phyloP scores from a whole-genome alignment of 2,113 vertebrate species.

The Tragelaphus strepsiceros region DNA sequence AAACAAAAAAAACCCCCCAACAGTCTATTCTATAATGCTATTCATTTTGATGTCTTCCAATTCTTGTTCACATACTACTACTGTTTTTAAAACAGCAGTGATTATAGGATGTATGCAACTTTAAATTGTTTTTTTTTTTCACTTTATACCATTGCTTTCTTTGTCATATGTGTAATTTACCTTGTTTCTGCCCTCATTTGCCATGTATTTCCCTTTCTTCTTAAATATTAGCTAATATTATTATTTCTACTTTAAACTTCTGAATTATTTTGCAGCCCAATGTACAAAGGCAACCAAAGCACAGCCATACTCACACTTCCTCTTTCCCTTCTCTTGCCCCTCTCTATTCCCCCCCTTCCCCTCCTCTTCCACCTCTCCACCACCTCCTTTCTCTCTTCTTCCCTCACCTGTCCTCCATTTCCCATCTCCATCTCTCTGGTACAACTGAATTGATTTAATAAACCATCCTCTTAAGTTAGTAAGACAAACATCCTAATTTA shows the following conservation, averaged over 20 bases:
- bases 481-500: background rate
- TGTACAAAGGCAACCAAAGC: background rate
- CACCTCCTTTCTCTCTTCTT: background rate
- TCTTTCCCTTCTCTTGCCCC: background rate
- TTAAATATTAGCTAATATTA: background rate
- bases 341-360: fast-evolving
- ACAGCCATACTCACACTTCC: background rate
- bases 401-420: background rate
- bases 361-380: background rate
- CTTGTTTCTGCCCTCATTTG: background rate
- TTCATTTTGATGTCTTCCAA: background rate
- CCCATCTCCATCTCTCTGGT: background rate
- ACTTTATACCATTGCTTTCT: background rate
- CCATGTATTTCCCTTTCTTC: background rate
- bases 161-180: background rate
- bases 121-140: background rate
- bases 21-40: background rate
- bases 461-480: background rate
- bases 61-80: background rate
- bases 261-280: background rate
- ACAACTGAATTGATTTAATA: background rate
- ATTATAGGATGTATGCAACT: background rate
- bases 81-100: background rate
- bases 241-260: background rate
- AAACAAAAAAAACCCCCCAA: no score